Conservation (phyloP, 2,113 vertebrate species). For the Zonotrichia leucophrys region DNA sequence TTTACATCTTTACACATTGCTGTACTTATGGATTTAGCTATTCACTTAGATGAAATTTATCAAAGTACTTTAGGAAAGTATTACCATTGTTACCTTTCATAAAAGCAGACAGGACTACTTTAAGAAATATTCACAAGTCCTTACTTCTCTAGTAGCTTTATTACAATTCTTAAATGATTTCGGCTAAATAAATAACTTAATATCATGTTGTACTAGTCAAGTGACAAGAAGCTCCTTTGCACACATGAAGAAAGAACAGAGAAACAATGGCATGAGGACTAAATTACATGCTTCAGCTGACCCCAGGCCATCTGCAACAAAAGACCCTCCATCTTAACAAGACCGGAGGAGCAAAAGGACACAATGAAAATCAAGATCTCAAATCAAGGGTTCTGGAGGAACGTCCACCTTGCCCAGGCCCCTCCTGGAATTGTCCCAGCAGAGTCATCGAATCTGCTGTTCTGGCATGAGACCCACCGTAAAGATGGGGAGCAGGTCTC, state of each 20-base stretch:
- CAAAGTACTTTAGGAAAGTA: neutral
- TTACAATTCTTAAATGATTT: neutral
- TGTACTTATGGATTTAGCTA: neutral
- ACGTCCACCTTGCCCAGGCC: fast-evolving
- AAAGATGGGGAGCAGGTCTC: neutral
- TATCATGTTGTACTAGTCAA: neutral
- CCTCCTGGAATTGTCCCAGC: neutral
- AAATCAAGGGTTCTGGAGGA: neutral
- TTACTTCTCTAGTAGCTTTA: neutral
- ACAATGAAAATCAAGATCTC: neutral
- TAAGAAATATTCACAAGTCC: neutral
- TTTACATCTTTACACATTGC: neutral
- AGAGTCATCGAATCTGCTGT: neutral
- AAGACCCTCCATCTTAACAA: neutral
- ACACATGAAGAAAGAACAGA: neutral
- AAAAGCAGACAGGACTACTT: neutral
- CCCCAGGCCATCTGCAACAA: neutral
- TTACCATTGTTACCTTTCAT: neutral
- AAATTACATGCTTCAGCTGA: neutral
- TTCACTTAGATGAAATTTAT: neutral
- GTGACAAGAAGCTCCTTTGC: neutral
- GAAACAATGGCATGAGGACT: neutral
- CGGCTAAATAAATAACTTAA: neutral
- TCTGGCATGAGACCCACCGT: neutral
- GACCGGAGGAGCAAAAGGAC: neutral